Conservation (phyloP, 2,797 vertebrate species). For the Pogoniulus pusillus region DNA sequence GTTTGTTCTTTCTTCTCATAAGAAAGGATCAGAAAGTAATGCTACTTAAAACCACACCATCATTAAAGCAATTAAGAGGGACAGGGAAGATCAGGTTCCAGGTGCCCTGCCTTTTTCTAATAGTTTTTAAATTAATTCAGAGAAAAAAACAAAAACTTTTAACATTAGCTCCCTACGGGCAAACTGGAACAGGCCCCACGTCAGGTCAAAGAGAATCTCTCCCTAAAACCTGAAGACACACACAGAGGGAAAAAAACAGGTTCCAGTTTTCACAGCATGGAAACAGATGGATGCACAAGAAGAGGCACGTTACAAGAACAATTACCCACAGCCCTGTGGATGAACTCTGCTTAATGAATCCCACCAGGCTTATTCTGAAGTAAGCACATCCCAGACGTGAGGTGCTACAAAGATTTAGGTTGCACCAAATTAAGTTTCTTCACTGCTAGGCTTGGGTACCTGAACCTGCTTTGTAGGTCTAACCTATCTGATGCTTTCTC, state of each 20-base stretch:
- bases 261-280: neutral
- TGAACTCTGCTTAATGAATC: neutral
- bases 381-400: neutral
- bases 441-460: neutral
- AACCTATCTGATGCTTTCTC: fast-evolving
- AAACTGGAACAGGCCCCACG: neutral
- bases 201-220: neutral
- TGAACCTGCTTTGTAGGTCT: neutral
- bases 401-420: neutral
- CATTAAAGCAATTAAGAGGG: neutral
- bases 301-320: neutral
- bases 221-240: neutral
- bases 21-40: neutral
- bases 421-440: neutral
- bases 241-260: neutral
- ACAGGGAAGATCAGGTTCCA: neutral
- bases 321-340: neutral
- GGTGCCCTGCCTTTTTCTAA: neutral
- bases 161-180: neutral
- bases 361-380: neutral
- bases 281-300: neutral
- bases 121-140: neutral
- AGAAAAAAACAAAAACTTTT: neutral
- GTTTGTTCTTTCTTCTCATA: neutral
- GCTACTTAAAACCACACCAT: neutral